Percentiles rank a stretch among this genome's conserved stretches.
These are phyloP conservation scores for Lutraria rhynchaena DNA, from an alignment of 1,140 invertebrate species.

Conservation along the genomic window DNA sequence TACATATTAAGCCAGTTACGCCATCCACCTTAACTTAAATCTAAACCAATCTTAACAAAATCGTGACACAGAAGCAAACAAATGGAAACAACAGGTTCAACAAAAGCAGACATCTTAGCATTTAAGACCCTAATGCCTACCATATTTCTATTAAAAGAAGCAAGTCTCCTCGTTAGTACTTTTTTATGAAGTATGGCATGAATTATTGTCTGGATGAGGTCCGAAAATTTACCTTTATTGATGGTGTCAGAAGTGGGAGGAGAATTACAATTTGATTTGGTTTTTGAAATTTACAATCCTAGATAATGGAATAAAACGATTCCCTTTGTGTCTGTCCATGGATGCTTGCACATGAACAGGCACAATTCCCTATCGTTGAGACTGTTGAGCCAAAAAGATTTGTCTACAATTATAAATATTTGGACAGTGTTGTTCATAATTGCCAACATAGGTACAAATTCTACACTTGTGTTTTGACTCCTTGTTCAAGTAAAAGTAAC, in stretches of 20 bases:
- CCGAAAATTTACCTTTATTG: neutral
- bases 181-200: neutral
- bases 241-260: neutral
- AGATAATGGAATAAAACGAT: neutral
- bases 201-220: neutral
- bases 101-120: too few species aligned
- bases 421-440: slow-evolving; percentile 24
- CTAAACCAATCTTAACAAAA: slow-evolving; percentile 22
- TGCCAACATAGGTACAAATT: slow-evolving; percentile 19
- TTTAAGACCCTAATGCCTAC: slow-evolving; percentile 37
- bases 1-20: too few species aligned
- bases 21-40: neutral
- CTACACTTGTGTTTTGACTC: neutral
- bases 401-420: neutral
- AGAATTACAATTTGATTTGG: neutral
- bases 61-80: slow-evolving; percentile 8
- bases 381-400: neutral
- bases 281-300: too few species aligned
- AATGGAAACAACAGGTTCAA: slow-evolving; percentile 28
- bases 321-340: slow-evolving; percentile 46
- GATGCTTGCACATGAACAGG: slow-evolving; percentile 45
- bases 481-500: neutral
- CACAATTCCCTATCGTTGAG: slow-evolving; percentile 47
- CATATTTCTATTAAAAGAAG: slow-evolving; percentile 39
- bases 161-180: neutral